phyloP scores from a whole-genome alignment of 2,888 invertebrate genomes.

The Protophormia terraenovae region DNA sequence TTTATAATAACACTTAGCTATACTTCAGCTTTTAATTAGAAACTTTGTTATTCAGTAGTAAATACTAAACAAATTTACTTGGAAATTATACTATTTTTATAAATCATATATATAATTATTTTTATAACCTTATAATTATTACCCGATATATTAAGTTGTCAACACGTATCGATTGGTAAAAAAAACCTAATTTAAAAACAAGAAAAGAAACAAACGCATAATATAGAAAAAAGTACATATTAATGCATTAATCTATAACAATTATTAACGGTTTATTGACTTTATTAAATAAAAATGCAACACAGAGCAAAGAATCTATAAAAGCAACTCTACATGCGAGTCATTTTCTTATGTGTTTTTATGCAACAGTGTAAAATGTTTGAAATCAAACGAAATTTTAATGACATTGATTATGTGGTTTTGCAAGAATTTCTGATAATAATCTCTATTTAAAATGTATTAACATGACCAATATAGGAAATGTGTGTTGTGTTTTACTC shows the following conservation, averaged over 20 bases:
- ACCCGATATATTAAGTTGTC: not conserved
- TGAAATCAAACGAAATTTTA: conserved; percentile 22
- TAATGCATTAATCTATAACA: conserved; percentile 34
- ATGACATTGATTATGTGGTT: conserved; percentile 46
- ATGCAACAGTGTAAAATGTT: conserved; percentile 30
- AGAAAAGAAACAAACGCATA: not conserved
- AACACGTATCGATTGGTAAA: not conserved
- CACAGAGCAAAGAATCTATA: not conserved
- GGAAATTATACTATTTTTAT: too few relatives aligned
- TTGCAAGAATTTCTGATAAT: conserved; percentile 8
- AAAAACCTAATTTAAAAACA: not conserved
- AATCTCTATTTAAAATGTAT: not conserved
- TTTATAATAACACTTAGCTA: not conserved
- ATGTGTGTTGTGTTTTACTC: not conserved
- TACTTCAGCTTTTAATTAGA: too few relatives aligned
- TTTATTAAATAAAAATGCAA: too few relatives aligned
- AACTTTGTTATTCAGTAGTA: too few relatives aligned
- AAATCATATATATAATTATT: too few relatives aligned
- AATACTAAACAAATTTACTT: too few relatives aligned
- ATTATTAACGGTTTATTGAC: conserved; percentile 59
- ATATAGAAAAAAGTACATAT: not conserved
- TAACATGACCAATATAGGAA: not conserved
- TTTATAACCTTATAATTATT: not conserved
- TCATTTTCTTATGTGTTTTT: not conserved
- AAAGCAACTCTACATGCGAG: not conserved